Percentiles rank a stretch among this genome's conserved stretches.
Conservation (phyloP, 1,140 invertebrate genomes). For the Maniola jurtina region DNA sequence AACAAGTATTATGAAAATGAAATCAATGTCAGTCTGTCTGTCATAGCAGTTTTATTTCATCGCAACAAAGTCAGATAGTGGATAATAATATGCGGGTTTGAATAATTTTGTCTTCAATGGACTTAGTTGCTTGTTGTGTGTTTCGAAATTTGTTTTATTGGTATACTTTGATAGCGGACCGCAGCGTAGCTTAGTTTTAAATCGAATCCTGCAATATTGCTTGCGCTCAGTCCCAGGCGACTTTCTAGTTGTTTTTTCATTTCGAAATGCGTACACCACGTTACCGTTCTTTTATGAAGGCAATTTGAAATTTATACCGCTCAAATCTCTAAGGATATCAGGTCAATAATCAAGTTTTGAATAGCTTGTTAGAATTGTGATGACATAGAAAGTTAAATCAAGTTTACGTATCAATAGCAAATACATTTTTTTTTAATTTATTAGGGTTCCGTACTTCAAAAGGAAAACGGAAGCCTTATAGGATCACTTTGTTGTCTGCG, state of each 20-base stretch:
- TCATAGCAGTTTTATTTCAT: no score
- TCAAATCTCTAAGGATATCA: neutral
- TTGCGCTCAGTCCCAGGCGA: constrained; percentile 9
- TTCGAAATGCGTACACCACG: constrained; percentile 14
- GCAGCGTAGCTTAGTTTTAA: constrained; percentile 4
- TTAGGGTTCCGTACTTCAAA: no score
- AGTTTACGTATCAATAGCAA: neutral
- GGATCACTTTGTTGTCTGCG: no score
- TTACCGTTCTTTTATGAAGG: constrained; percentile 15
- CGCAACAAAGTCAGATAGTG: no score
- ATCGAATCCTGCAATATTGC: constrained; percentile 16
- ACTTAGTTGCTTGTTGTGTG: neutral
- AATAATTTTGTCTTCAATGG: neutral
- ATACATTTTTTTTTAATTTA: no score
- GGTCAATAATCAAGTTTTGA: constrained; percentile 7
- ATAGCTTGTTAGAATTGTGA: constrained; percentile 1
- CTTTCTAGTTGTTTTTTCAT: constrained; percentile 12
- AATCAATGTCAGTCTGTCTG: no score
- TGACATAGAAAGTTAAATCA: neutral
- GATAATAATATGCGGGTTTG: no score
- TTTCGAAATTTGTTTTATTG: constrained; percentile 6
- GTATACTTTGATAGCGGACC: constrained; percentile 4
- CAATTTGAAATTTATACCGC: constrained; percentile 14
- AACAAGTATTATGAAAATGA: no score
- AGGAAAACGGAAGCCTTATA: no score